phyloP scores from a whole-genome alignment of 1,140 invertebrate genomes.

The Melitaea cinxia region DNA sequence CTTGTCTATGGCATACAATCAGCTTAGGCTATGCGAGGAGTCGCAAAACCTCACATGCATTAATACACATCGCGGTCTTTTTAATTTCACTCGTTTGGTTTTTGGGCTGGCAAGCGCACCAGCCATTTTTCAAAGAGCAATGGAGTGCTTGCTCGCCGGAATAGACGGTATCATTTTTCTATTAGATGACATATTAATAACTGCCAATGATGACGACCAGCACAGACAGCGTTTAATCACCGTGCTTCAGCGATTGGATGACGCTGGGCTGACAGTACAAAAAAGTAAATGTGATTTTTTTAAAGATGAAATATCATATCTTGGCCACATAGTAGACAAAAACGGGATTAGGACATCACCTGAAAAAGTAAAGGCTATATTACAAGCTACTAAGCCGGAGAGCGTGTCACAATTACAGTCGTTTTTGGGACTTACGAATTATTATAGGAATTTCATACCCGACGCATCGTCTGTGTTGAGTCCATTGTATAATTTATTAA shows the following conservation, averaged over 20 bases:
- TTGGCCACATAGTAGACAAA: not conserved
- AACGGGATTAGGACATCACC: too few relatives aligned
- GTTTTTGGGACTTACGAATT: not conserved
- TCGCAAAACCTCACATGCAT: conserved; percentile 38
- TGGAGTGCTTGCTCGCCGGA: conserved; percentile 37
- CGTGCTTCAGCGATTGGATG: conserved; percentile 34
- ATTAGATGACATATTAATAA: conserved; percentile 37
- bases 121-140: conserved; percentile 47
- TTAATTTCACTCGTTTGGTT: conserved; percentile 38
- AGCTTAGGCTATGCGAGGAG: conserved; percentile 30
- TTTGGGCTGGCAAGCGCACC: conserved; percentile 38
- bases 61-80: conserved; percentile 42
- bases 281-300: too few relatives aligned
- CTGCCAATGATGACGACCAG: conserved; percentile 3
- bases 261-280: conserved; percentile 28
- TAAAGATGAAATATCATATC: too few relatives aligned
- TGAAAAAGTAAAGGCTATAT: not conserved
- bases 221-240: conserved; percentile 22
- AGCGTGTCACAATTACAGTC: not conserved
- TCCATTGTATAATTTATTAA: too few relatives aligned
- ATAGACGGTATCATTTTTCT: conserved; percentile 30
- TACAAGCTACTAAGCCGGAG: not conserved
- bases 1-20: conserved; percentile 41
- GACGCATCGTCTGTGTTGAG: not conserved
- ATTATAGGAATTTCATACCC: not conserved